These are phyloP conservation scores for Catajapyx aquilonaris DNA, from an alignment of 1,140 invertebrate genomes.

Conservation along the genomic window DNA sequence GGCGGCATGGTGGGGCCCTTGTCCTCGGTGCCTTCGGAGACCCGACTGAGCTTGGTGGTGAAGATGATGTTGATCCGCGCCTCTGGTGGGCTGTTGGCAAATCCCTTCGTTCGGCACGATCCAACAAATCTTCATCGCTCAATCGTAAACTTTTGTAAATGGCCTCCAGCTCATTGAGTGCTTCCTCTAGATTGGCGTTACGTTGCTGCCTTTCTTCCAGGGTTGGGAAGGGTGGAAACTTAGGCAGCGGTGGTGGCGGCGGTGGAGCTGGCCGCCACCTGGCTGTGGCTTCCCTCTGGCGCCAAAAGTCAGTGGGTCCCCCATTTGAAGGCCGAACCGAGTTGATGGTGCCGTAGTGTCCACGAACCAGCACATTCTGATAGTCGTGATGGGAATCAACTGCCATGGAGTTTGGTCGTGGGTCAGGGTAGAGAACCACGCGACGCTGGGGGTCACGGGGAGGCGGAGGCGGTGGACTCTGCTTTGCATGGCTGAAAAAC, in stretches of 20 bases:
- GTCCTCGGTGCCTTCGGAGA: conserved; percentile 12
- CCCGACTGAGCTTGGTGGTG: conserved; percentile 12
- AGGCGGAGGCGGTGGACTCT: too few species aligned
- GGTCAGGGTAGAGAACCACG: too few species aligned
- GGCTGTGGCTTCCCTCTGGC: not conserved
- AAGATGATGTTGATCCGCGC: conserved; percentile 10
- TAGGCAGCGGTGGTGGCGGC: conserved; percentile 10
- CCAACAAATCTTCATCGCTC: conserved; percentile 57
- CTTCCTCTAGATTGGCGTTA: conserved; percentile 49
- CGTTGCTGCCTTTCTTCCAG: conserved; percentile 34
- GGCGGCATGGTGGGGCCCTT: conserved; percentile 16
- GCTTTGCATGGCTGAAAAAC: too few species aligned
- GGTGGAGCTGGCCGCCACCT: conserved; percentile 6
- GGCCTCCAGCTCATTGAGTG: conserved; percentile 64
- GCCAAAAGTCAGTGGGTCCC: not conserved
- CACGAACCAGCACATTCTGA: too few species aligned
- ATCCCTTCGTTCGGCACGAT: conserved; percentile 50
- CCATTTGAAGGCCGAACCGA: not conserved
- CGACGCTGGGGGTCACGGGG: too few species aligned
- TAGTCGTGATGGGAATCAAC: too few species aligned
- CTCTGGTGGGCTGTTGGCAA: conserved; percentile 30
- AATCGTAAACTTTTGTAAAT: conserved; percentile 67
- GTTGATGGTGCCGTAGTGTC: conserved; percentile 9
- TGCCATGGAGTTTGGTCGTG: too few species aligned
- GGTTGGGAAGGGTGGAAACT: conserved; percentile 8